These are phyloP conservation scores for Colius striatus DNA, from an alignment of 2,113 vertebrate genomes.

Conservation along the genomic window DNA sequence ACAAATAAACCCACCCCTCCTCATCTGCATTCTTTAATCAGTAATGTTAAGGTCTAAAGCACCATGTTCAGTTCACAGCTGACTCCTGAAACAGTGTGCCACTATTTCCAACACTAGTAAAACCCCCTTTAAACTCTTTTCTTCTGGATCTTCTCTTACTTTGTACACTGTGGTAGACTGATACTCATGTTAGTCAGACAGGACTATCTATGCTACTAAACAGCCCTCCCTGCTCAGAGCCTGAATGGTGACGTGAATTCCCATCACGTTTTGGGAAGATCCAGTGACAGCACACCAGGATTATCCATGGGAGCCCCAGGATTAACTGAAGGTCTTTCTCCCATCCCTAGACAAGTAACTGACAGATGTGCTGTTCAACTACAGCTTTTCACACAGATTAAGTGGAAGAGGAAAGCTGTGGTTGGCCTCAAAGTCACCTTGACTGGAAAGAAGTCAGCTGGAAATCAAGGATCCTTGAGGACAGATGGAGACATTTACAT, in stretches of 20 bases:
- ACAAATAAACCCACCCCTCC: background rate
- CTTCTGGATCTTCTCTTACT: background rate
- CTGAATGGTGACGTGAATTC: background rate
- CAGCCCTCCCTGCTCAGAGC: background rate
- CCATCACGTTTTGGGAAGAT: background rate
- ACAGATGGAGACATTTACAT: background rate
- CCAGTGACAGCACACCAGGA: background rate
- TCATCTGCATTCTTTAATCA: background rate
- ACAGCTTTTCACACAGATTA: background rate
- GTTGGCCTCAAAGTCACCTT: slow-evolving; percentile 19
- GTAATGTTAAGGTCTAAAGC: background rate
- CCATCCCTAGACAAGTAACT: background rate
- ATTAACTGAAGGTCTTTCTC: background rate
- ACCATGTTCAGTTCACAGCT: background rate
- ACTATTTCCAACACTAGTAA: background rate
- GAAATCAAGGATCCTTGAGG: background rate
- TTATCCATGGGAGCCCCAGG: background rate
- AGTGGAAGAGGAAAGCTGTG: background rate
- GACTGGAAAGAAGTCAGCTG: background rate
- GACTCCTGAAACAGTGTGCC: background rate
- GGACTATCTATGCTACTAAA: background rate
- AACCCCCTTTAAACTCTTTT: background rate
- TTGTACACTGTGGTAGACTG: background rate
- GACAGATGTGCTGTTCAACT: background rate
- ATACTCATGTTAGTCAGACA: rapidly evolving